Percentiles rank a stretch among this genome's conserved stretches.
Conservation (phyloP, 1,140 invertebrate species). For the Drosophila pruinosa region DNA sequence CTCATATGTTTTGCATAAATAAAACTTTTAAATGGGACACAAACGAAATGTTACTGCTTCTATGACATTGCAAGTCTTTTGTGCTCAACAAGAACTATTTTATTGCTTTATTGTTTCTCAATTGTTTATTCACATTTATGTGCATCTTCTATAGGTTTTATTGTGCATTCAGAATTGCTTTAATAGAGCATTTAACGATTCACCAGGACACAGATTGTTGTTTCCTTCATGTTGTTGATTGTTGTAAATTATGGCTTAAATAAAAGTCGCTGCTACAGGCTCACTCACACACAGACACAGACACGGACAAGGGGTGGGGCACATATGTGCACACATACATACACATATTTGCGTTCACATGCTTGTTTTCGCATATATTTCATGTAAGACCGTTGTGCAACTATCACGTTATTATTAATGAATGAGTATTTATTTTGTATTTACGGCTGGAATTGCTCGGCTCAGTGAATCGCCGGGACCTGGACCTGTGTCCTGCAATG, state of each 20-base stretch:
- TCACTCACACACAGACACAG: conserved; percentile 7
- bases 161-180: neutral
- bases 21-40: neutral
- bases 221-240: conserved; percentile 43
- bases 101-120: neutral
- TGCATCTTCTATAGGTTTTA: conserved; percentile 1
- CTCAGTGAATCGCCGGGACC: conserved; percentile 23
- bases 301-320: too few relatives aligned
- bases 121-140: neutral
- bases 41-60: neutral
- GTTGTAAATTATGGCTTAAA: conserved; percentile 65
- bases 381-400: conserved; percentile 42
- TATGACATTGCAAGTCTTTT: neutral
- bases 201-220: conserved; percentile 11
- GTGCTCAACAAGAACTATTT: neutral
- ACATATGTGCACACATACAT: conserved; percentile 12
- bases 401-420: conserved; percentile 80
- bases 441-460: conserved; percentile 64
- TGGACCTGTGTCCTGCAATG: neutral
- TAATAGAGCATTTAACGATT: conserved; percentile 28
- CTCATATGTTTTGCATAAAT: neutral
- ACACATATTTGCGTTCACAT: conserved; percentile 1
- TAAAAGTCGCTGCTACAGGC: conserved; percentile 58
- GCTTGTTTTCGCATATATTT: conserved; percentile 15
- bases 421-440: conserved; percentile 80